These are phyloP conservation scores for Hyposoter didymator DNA, from an alignment of 2,888 invertebrate species.

Conservation along the genomic window DNA sequence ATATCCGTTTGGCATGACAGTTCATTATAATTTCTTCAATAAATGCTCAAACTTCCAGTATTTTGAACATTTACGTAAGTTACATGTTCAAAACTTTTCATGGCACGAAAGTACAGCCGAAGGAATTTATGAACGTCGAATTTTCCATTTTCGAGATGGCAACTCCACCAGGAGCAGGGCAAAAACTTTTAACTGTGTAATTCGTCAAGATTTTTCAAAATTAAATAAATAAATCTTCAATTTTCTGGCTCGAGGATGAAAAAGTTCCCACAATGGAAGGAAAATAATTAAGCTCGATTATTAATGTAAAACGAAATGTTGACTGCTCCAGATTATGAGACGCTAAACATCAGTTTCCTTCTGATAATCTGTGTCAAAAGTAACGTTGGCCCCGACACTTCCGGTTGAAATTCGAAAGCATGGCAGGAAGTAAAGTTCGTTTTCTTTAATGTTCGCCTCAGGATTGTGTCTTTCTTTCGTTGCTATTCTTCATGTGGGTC, in stretches of 20 bases:
- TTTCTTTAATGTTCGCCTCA: conserved; percentile 18
- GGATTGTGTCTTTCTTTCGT: conserved; percentile 4
- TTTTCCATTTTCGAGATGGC: not conserved
- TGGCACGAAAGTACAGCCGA: not conserved
- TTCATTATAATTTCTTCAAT: not conserved
- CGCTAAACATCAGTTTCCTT: not conserved
- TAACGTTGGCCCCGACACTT: not conserved
- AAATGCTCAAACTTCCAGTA: not conserved
- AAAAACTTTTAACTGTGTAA: no score
- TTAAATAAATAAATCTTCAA: no score
- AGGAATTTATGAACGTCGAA: not conserved
- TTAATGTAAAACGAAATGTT: not conserved
- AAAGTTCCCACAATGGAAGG: not conserved
- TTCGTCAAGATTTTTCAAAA: no score
- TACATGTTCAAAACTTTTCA: not conserved
- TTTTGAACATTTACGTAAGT: not conserved
- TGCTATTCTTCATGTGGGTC: conserved; percentile 35
- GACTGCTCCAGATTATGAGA: not conserved
- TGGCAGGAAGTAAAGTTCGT: conserved; percentile 31
- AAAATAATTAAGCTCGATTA: not conserved
- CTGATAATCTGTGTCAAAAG: not conserved
- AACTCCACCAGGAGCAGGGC: no score
- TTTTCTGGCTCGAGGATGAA: not conserved
- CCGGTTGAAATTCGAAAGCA: conserved; percentile 21
- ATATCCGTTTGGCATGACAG: not conserved